These are phyloP conservation scores for Meloidogyne hapla DNA, from an alignment of 1,140 invertebrate genomes.

Conservation along the genomic window DNA sequence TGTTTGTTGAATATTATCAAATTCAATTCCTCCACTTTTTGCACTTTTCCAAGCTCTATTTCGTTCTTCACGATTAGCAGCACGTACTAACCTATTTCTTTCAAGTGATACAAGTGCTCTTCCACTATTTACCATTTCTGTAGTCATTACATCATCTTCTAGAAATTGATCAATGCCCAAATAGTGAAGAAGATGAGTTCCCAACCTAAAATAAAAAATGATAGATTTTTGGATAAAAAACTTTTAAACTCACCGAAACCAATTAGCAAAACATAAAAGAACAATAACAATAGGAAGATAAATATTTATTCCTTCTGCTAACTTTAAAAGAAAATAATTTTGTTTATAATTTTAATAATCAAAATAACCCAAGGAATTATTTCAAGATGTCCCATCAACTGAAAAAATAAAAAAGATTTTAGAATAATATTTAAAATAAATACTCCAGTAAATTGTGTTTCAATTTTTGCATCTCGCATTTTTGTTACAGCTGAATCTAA, in stretches of 20 bases:
- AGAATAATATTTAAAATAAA: background rate
- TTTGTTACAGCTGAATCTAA: constrained; percentile 95
- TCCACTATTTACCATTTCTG: constrained; percentile 56
- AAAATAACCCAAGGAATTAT: constrained; percentile 82
- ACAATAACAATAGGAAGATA: constrained; percentile 97
- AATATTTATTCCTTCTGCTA: constrained; percentile 92
- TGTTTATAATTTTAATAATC: background rate
- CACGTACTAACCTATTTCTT: constrained; percentile 31
- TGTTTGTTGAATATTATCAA: background rate
- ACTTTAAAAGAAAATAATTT: background rate
- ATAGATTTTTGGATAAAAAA: background rate
- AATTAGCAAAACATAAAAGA: constrained; percentile 86
- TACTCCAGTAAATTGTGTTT: constrained; percentile 63
- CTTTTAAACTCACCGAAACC: constrained; percentile 70
- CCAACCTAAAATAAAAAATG: constrained; percentile 43
- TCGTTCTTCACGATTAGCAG: constrained; percentile 32
- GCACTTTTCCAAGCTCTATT: constrained; percentile 37
- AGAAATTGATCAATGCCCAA: constrained; percentile 62
- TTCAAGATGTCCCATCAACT: constrained; percentile 99
- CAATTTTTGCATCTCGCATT: constrained; percentile 66
- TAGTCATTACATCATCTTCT: constrained; percentile 61
- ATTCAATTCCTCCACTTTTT: background rate
- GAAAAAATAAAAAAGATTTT: constrained; percentile 35
- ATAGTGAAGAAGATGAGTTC: constrained; percentile 54
- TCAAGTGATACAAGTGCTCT: constrained; percentile 40